A percentile compares a stretch with the other conserved stretches of the same genome.
phyloP scores from a whole-genome alignment of 2,113 vertebrate genomes.

The Hypomesus transpacificus region DNA sequence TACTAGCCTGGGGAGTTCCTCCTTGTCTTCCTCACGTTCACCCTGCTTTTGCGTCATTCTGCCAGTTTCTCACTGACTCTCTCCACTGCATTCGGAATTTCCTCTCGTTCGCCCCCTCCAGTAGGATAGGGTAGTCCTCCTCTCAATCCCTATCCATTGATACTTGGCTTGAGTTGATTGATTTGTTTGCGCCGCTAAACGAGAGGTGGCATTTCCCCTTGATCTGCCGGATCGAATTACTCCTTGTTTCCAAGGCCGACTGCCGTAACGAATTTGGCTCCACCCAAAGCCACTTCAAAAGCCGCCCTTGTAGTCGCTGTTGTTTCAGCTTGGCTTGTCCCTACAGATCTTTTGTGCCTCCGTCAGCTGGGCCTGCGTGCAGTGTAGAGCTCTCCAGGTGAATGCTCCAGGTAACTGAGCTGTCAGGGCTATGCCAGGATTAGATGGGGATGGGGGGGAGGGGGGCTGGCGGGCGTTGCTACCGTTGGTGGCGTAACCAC shows the following conservation, averaged over 20 bases:
- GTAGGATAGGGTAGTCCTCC: too few species aligned
- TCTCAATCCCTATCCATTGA: not conserved
- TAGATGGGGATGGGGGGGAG: not conserved
- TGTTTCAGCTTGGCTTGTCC: constrained; percentile 1
- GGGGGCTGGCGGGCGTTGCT: not conserved
- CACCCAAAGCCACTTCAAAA: constrained; percentile 16
- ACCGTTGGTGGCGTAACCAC: not conserved
- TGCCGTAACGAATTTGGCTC: not conserved
- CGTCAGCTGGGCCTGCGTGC: constrained; percentile 7
- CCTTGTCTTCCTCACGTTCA: too few species aligned
- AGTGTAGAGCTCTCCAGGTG: not conserved
- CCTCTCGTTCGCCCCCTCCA: constrained; percentile 18
- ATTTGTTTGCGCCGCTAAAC: constrained; percentile 11
- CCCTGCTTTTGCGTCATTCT: too few species aligned
- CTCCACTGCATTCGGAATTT: not conserved
- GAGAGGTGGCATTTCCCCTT: not conserved
- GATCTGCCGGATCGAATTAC: not conserved
- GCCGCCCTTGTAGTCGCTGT: not conserved
- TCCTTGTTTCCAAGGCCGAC: not conserved
- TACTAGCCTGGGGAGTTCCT: too few species aligned
- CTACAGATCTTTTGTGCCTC: not conserved
- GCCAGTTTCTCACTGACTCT: not conserved
- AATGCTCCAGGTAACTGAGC: constrained; percentile 1
- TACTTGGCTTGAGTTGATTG: constrained; percentile 22
- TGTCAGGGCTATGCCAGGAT: not conserved